Percentiles rank a stretch among this genome's conserved stretches.
Evolutionary conservation across 2,888 invertebrate species (phyloP).

Genomic region (Drosophila borborema): DNA sequence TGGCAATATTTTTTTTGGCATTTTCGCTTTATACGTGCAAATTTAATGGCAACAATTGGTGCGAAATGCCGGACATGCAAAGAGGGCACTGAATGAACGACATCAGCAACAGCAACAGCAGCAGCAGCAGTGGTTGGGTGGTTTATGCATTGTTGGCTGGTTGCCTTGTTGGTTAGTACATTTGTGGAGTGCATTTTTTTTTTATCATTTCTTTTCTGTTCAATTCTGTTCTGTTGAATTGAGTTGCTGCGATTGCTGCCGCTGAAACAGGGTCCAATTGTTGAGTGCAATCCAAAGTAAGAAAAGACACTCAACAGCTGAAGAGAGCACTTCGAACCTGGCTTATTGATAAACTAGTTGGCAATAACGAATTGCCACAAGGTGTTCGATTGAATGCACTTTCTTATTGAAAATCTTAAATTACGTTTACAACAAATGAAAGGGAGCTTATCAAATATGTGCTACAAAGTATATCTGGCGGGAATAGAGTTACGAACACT

Average conservation of each 20-base stretch:
- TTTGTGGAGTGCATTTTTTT: slow-evolving; percentile 31
- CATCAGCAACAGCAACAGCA: slow-evolving; percentile 47
- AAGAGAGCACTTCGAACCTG: slow-evolving; percentile 44
- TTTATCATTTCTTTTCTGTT: slow-evolving; percentile 10
- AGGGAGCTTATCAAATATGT: not conserved
- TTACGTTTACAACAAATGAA: not conserved
- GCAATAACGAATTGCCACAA: slow-evolving; percentile 13
- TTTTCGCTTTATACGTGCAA: slow-evolving; percentile 75
- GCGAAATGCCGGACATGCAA: slow-evolving; percentile 79
- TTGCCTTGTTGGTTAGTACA: slow-evolving; percentile 36
- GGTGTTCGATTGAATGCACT: slow-evolving; percentile 10
- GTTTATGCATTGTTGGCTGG: slow-evolving; percentile 31
- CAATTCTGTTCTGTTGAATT: slow-evolving; percentile 38
- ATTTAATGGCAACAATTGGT: slow-evolving; percentile 80
- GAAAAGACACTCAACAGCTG: slow-evolving; percentile 30
- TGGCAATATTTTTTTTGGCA: slow-evolving; percentile 75
- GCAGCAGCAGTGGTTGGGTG: slow-evolving; percentile 38
- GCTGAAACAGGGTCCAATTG: slow-evolving; percentile 50
- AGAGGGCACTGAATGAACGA: slow-evolving; percentile 53
- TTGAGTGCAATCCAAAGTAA: slow-evolving; percentile 29
- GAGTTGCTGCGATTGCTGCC: slow-evolving; percentile 37
- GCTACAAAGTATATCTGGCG: not conserved
- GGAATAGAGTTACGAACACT: not conserved
- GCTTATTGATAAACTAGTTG: slow-evolving; percentile 42
- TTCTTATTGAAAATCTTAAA: slow-evolving; percentile 3